Conservation (phyloP, 2,888 invertebrate species). For the Nomada flava region DNA sequence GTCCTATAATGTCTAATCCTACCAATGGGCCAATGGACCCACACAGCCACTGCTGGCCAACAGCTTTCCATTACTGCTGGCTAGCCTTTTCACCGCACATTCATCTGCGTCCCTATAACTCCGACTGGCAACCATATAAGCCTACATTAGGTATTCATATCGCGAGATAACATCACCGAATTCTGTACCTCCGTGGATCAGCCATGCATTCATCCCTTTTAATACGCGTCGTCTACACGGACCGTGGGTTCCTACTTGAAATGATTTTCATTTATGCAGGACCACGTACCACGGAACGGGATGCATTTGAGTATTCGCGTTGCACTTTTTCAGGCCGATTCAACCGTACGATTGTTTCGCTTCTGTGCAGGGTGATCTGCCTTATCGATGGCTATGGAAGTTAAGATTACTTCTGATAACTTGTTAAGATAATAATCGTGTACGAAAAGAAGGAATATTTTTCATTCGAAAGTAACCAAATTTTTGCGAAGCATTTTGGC, state of each 20-base stretch:
- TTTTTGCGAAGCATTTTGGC: no score
- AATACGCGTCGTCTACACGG: constrained; percentile 38
- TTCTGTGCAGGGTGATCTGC: not conserved
- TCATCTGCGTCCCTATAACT: constrained; percentile 46
- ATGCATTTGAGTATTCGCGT: not conserved
- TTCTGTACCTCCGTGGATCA: constrained; percentile 61
- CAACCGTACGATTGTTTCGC: not conserved
- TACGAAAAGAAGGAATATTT: no score
- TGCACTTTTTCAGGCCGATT: constrained; percentile 1
- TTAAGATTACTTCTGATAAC: no score
- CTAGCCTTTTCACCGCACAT: constrained; percentile 50
- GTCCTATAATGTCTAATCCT: constrained; percentile 60
- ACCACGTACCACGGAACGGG: constrained; percentile 38
- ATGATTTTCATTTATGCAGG: constrained; percentile 59
- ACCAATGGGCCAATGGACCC: constrained; percentile 18
- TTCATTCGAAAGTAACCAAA: no score
- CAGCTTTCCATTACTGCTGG: constrained; percentile 68
- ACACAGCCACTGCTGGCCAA: constrained; percentile 37
- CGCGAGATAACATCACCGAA: constrained; percentile 52
- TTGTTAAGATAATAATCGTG: no score
- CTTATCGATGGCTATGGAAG: no score
- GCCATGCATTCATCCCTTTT: constrained; percentile 58
- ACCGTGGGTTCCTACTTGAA: constrained; percentile 26
- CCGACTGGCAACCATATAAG: constrained; percentile 39
- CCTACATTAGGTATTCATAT: constrained; percentile 65